These are phyloP conservation scores for Himalopsyche japonica DNA, from an alignment of 2,888 invertebrate species.

Conservation along the genomic window DNA sequence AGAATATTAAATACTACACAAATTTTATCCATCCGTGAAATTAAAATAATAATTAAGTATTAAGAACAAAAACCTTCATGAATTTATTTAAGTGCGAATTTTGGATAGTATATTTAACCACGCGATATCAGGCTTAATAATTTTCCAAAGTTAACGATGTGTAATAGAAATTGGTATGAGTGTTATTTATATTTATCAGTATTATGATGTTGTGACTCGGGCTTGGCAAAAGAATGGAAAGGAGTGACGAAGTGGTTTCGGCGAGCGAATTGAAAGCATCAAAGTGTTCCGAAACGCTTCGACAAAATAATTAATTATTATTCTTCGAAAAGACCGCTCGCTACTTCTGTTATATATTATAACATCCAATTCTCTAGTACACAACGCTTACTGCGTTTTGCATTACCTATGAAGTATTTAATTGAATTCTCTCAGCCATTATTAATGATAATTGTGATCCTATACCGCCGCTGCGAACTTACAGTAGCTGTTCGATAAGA, in stretches of 20 bases:
- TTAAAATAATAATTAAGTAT: too few species aligned
- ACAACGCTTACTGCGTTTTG: background rate
- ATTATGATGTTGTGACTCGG: slow-evolving; percentile 3
- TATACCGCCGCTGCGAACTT: too few species aligned
- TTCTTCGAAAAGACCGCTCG: background rate
- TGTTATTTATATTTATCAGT: background rate
- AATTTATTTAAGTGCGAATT: too few species aligned
- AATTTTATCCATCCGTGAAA: too few species aligned
- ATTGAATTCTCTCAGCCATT: background rate
- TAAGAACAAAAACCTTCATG: too few species aligned
- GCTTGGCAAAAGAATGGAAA: slow-evolving; percentile 15
- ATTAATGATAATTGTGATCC: too few species aligned
- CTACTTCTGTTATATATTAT: background rate
- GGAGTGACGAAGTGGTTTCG: slow-evolving; percentile 24
- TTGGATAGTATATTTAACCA: too few species aligned
- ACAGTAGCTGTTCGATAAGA: too few species aligned
- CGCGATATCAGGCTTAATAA: too few species aligned
- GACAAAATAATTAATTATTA: slow-evolving; percentile 1
- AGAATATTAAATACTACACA: too few species aligned
- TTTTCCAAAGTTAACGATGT: too few species aligned
- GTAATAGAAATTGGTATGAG: too few species aligned
- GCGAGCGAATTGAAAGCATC: slow-evolving; percentile 26
- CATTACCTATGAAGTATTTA: background rate
- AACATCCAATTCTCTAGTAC: background rate
- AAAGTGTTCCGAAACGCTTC: slow-evolving; percentile 26